These are phyloP conservation scores for Archilochus colubris DNA, from an alignment of 2,113 vertebrate species.

Conservation along the genomic window DNA sequence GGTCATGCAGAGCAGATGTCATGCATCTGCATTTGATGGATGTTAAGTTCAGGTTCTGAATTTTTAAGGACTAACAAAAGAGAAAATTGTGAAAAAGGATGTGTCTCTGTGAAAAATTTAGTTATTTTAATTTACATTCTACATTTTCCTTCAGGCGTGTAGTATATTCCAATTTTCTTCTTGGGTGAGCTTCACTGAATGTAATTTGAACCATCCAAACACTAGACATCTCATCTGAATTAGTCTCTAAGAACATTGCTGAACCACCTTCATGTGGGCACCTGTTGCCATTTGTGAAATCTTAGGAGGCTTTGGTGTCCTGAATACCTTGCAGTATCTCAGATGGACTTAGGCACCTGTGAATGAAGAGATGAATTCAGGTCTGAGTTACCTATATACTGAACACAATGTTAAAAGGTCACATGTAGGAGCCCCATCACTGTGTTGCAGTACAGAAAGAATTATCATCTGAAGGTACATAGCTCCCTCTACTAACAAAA, in stretches of 20 bases:
- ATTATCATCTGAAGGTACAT: neutral
- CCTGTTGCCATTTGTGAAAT: neutral
- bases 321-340: neutral
- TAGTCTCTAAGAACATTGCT: neutral
- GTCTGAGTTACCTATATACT: neutral
- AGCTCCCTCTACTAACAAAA: neutral
- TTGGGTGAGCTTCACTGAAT: neutral
- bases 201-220: neutral
- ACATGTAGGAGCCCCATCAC: accelerated
- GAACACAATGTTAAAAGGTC: neutral
- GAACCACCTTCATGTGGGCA: neutral
- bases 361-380: neutral
- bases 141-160: neutral
- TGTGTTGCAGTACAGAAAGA: neutral
- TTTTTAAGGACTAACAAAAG: neutral
- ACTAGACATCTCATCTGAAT: neutral
- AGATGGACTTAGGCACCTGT: neutral
- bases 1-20: neutral
- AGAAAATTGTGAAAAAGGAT: neutral
- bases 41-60: neutral
- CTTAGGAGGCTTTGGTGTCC: neutral
- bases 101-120: neutral
- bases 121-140: neutral
- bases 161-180: neutral
- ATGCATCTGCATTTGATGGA: neutral